Evolutionary conservation across 2,888 invertebrate species (phyloP).

Genomic region (Eupithecia vulgata): DNA sequence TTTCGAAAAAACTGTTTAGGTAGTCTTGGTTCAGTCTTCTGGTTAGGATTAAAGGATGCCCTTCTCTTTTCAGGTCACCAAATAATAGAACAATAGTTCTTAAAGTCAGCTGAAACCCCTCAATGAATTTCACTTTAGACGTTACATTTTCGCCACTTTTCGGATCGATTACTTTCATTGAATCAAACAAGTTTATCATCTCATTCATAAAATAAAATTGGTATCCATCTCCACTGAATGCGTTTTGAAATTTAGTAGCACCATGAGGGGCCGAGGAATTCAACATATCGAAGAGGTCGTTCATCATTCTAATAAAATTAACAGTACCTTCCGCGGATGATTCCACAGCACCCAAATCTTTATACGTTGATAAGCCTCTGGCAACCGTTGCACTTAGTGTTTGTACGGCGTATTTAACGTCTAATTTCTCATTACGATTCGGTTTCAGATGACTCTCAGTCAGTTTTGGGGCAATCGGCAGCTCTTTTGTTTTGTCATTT

Average conservation of each 20-base stretch:
- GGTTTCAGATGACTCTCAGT: slow-evolving; percentile 49
- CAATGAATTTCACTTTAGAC: slow-evolving; percentile 19
- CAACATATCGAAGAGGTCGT: slow-evolving; percentile 21
- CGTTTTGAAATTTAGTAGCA: slow-evolving; percentile 1
- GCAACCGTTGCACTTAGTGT: slow-evolving; percentile 52
- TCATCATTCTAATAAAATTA: slow-evolving; percentile 32
- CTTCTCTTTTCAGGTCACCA: slow-evolving; percentile 34
- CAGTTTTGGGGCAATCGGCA: slow-evolving; percentile 48
- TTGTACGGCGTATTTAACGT: slow-evolving; percentile 48
- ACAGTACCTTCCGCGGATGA: slow-evolving; percentile 3
- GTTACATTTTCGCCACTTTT: slow-evolving; percentile 4
- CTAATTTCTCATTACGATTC: slow-evolving; percentile 46
- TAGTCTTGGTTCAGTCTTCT: slow-evolving; percentile 36
- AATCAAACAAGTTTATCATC: not conserved
- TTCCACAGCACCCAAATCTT: not conserved
- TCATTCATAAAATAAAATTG: not conserved
- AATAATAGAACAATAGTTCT: slow-evolving; percentile 30
- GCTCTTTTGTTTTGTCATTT: slow-evolving; percentile 41
- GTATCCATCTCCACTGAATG: slow-evolving; percentile 5
- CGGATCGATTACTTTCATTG: not conserved
- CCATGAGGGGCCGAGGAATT: not conserved
- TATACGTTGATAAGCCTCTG: slow-evolving; percentile 41
- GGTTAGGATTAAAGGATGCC: slow-evolving; percentile 31
- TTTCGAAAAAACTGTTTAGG: slow-evolving; percentile 33
- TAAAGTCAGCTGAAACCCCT: slow-evolving; percentile 38